A percentile compares a stretch with the other conserved stretches of the same genome.
Evolutionary conservation across 2,113 vertebrate species (phyloP).

Genomic region (Hemiprocne comata): DNA sequence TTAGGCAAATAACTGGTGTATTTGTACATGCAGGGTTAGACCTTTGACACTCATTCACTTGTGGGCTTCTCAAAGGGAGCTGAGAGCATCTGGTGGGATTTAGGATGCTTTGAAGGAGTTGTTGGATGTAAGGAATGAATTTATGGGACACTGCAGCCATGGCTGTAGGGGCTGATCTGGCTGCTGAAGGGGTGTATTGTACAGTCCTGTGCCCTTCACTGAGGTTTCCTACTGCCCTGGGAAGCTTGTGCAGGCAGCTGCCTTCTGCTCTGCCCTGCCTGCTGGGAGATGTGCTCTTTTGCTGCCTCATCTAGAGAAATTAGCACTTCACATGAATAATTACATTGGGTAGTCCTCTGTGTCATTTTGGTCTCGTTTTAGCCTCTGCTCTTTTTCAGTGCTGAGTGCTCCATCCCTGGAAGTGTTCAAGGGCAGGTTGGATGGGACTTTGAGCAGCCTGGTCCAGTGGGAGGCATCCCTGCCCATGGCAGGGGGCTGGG

Average conservation of each 20-base stretch:
- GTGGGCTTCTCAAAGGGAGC: neutral
- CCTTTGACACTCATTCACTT: neutral
- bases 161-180: neutral
- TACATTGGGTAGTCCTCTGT: fast-evolving
- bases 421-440: too few species aligned
- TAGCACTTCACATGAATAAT: fast-evolving
- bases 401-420: too few species aligned
- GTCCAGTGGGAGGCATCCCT: too few species aligned
- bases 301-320: neutral
- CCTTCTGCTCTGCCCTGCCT: neutral
- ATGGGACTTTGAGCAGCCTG: too few species aligned
- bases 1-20: neutral
- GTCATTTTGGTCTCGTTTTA: neutral
- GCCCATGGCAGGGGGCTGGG: too few species aligned
- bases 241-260: neutral
- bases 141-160: fast-evolving
- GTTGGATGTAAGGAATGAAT: neutral
- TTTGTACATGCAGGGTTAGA: fast-evolving
- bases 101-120: neutral
- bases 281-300: neutral
- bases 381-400: neutral
- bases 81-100: neutral
- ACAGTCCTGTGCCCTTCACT: fast-evolving
- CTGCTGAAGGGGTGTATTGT: neutral
- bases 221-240: neutral